phyloP scores from a whole-genome alignment of 2,797 vertebrate species.

The Typhlichthys subterraneus region DNA sequence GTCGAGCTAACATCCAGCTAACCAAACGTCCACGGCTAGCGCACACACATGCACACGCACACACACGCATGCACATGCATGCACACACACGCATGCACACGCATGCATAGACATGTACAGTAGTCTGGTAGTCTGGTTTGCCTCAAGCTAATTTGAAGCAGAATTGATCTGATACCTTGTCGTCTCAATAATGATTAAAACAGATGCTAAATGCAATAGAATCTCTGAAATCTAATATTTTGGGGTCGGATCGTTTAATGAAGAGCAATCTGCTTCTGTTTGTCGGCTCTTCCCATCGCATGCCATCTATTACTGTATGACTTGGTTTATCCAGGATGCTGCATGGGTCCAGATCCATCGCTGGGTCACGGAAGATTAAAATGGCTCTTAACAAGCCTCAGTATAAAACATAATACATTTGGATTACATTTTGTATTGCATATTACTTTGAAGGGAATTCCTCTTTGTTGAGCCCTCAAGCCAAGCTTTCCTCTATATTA shows the following conservation, averaged over 20 bases:
- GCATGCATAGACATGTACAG: conserved; percentile 42
- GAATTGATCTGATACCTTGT: conserved; percentile 76
- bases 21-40: conserved; percentile 15
- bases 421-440: conserved; percentile 9
- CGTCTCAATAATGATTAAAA: conserved; percentile 82
- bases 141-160: conserved; percentile 73
- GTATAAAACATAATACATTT: conserved; percentile 20
- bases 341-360: conserved; percentile 34
- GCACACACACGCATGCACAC: conserved; percentile 25
- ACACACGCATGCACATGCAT: conserved; percentile 22
- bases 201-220: conserved; percentile 77
- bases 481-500: too few species aligned
- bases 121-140: conserved; percentile 74
- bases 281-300: conserved; percentile 46
- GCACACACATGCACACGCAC: conserved; percentile 22
- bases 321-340: conserved; percentile 29
- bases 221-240: conserved; percentile 78
- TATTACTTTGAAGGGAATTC: too few species aligned
- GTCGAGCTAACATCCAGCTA: conserved; percentile 6
- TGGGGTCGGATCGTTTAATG: conserved; percentile 78
- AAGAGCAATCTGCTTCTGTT: conserved; percentile 76
- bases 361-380: conserved; percentile 33
- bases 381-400: conserved; percentile 11
- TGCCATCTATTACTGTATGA: conserved; percentile 51
- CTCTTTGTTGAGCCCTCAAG: too few species aligned